These are phyloP conservation scores for Fistularia tabacaria DNA, from an alignment of 2,797 vertebrate genomes.

Conservation along the genomic window DNA sequence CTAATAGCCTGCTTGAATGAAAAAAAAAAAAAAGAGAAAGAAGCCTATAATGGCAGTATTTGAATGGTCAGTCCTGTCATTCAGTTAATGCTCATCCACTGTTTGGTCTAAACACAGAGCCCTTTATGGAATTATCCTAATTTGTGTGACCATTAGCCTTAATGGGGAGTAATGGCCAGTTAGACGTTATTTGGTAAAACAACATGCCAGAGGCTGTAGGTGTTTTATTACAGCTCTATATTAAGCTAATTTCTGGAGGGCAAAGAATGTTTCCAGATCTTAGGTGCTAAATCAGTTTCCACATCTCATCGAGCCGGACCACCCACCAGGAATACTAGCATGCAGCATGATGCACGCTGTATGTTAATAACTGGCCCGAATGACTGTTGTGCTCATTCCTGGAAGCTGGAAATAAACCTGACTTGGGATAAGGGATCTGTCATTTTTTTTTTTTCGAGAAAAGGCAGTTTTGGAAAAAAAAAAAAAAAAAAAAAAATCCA, in stretches of 20 bases:
- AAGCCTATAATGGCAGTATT: constrained; percentile 49
- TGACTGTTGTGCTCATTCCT: constrained; percentile 11
- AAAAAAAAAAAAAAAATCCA: background rate
- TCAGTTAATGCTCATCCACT: constrained; percentile 76
- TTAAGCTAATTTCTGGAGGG: constrained; percentile 77
- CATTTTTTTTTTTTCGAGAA: background rate
- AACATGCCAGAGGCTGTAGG: constrained; percentile 76
- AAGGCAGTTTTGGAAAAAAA: too few species aligned
- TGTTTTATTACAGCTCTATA: constrained; percentile 82
- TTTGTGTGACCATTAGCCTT: constrained; percentile 82
- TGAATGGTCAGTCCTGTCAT: constrained; percentile 71
- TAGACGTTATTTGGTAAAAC: constrained; percentile 85
- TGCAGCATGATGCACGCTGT: constrained; percentile 42
- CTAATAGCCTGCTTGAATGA: constrained; percentile 29
- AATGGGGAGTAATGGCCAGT: constrained; percentile 87
- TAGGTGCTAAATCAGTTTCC: constrained; percentile 77
- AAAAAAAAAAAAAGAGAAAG: too few species aligned
- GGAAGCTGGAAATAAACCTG: background rate
- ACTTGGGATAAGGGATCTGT: background rate
- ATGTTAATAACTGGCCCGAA: constrained; percentile 43
- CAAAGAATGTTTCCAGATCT: constrained; percentile 86
- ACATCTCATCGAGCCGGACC: constrained; percentile 73
- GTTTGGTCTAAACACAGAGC: constrained; percentile 78
- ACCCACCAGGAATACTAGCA: constrained; percentile 68
- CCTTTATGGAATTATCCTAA: constrained; percentile 85